Evolutionary conservation across 1,140 invertebrate species (phyloP).

Genomic region (Gryllus bimaculatus): DNA sequence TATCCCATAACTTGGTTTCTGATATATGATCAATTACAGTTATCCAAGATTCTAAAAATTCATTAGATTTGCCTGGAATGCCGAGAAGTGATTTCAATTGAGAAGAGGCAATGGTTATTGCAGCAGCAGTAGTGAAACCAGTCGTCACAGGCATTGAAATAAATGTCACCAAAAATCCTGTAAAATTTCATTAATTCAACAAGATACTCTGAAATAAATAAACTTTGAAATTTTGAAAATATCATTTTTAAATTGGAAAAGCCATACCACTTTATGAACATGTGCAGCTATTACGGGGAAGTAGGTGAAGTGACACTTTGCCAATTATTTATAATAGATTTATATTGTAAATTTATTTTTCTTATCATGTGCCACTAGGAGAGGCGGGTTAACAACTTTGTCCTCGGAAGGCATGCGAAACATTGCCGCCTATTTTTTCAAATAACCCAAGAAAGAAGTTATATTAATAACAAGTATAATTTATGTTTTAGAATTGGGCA

Average conservation of each 20-base stretch:
- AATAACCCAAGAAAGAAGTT: too few relatives aligned
- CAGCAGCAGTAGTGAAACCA: slow-evolving; percentile 57
- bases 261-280: background rate
- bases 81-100: slow-evolving; percentile 52
- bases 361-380: too few relatives aligned
- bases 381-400: too few relatives aligned
- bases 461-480: too few relatives aligned
- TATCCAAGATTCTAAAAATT: slow-evolving; percentile 35
- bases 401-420: too few relatives aligned
- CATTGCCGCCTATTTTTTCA: too few relatives aligned
- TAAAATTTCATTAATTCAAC: background rate
- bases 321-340: too few relatives aligned
- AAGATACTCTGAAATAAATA: background rate
- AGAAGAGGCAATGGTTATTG: slow-evolving; percentile 52
- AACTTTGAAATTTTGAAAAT: background rate
- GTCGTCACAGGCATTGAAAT: slow-evolving; percentile 56
- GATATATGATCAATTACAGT: slow-evolving; percentile 36
- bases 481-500: too few relatives aligned
- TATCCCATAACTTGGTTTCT: slow-evolving; percentile 32
- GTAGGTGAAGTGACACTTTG: too few relatives aligned
- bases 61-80: slow-evolving; percentile 34
- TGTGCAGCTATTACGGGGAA: background rate
- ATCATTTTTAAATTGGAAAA: background rate
- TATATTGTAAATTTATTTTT: too few relatives aligned
- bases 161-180: slow-evolving; percentile 49